phyloP scores from a whole-genome alignment of 92 coral and sea anemone genomes.

The Scolanthus callimorphus region DNA sequence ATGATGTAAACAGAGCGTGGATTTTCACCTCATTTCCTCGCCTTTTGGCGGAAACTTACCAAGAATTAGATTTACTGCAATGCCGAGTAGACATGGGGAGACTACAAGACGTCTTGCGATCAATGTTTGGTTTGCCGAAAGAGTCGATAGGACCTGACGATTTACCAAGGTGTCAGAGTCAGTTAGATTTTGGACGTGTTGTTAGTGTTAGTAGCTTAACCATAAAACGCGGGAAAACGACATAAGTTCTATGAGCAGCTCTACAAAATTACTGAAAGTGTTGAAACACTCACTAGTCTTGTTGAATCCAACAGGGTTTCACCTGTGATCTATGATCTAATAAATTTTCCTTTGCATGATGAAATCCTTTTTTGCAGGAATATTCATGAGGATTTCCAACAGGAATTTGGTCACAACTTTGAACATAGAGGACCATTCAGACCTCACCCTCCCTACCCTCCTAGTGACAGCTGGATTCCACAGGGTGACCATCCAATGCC shows the following conservation, averaged over 20 bases:
- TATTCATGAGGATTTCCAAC: constrained; percentile 59
- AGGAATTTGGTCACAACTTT: constrained; percentile 31
- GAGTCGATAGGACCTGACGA: constrained; percentile 55
- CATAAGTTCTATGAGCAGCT: too few species aligned
- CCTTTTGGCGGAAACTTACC: neutral
- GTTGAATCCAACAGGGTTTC: too few species aligned
- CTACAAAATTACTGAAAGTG: too few species aligned
- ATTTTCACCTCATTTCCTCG: neutral
- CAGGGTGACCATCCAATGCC: constrained; percentile 6
- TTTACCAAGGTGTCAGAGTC: constrained; percentile 73
- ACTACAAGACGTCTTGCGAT: constrained; percentile 49
- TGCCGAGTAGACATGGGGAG: constrained; percentile 42
- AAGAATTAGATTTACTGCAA: neutral
- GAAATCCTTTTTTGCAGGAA: constrained; percentile 45
- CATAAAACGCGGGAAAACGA: too few species aligned
- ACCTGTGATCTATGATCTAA: too few species aligned
- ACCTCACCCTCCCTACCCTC: neutral
- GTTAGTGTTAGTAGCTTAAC: too few species aligned
- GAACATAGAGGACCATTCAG: neutral
- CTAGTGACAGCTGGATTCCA: neutral
- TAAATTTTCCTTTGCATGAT: too few species aligned
- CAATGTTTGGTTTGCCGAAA: constrained; percentile 52
- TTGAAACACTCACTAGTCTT: too few species aligned
- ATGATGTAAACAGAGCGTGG: neutral
- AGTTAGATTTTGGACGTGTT: too few species aligned